Conservation (phyloP, 2,797 vertebrate genomes). For the Amphiprion clarkii region DNA sequence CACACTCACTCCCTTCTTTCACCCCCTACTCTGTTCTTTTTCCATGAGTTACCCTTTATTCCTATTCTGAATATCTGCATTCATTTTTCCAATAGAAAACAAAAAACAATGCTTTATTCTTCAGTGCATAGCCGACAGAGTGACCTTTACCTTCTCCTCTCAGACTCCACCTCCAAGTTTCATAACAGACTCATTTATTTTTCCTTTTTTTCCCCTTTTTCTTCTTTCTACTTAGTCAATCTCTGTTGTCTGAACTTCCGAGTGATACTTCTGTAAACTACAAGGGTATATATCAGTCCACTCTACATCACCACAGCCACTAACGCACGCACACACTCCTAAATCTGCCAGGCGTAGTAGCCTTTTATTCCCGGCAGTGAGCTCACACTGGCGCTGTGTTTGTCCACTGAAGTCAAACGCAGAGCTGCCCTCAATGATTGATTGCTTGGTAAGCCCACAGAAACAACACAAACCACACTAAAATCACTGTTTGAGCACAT, state of each 20-base stretch:
- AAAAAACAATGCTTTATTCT: conserved; percentile 69
- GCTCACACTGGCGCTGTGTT: conserved; percentile 75
- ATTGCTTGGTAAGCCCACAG: conserved; percentile 72
- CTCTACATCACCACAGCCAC: conserved; percentile 4
- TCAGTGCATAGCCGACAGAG: conserved; percentile 18
- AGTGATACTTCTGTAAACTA: conserved; percentile 5
- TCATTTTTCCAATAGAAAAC: conserved; percentile 47
- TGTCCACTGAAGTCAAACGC: conserved; percentile 78
- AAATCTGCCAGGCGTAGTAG: conserved; percentile 17
- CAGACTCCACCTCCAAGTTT: conserved; percentile 14
- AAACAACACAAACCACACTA: conserved; percentile 52
- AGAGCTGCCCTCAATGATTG: conserved; percentile 73
- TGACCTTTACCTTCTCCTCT: conserved; percentile 52
- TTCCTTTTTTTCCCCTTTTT: not conserved
- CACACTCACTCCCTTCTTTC: conserved; percentile 35
- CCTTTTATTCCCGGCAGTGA: conserved; percentile 63
- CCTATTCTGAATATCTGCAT: conserved; percentile 68
- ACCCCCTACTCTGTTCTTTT: conserved; percentile 17
- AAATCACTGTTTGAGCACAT: conserved; percentile 39
- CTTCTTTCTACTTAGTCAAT: not conserved
- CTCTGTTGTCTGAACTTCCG: not conserved
- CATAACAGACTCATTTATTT: not conserved
- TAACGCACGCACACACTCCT: conserved; percentile 21
- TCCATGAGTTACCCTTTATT: conserved; percentile 54
- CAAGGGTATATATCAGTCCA: conserved; percentile 18